Conservation (phyloP, 2,797 vertebrate species). For the Tauraco hartlaubi region DNA sequence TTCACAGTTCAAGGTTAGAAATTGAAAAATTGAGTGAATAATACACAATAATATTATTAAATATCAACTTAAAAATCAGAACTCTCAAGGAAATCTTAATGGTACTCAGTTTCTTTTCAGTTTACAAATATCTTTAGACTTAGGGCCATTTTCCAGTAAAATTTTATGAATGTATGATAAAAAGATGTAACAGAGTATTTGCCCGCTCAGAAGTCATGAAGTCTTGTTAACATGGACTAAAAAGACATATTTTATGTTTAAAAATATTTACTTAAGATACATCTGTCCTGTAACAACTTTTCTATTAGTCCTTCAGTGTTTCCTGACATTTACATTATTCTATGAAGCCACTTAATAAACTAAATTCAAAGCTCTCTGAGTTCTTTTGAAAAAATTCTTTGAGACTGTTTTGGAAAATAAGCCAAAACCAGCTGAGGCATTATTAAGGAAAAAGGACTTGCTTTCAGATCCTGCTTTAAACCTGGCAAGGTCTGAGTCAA, state of each 20-base stretch:
- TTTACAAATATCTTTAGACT: not conserved
- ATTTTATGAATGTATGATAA: not conserved
- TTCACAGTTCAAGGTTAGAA: not conserved
- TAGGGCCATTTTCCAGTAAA: not conserved
- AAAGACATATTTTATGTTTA: not conserved
- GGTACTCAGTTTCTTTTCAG: not conserved
- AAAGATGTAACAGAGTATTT: not conserved
- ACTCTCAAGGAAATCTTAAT: not conserved
- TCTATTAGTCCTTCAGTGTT: not conserved
- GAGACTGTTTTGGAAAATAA: not conserved
- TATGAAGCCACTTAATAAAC: not conserved
- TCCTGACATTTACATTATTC: not conserved
- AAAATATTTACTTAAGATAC: not conserved
- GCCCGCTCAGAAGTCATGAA: not conserved
- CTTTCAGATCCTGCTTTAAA: not conserved
- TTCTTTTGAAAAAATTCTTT: not conserved
- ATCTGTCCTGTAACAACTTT: not conserved
- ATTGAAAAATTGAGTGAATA: not conserved
- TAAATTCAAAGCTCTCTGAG: not conserved
- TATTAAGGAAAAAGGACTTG: not conserved
- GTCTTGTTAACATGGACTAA: not conserved
- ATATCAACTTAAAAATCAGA: not conserved
- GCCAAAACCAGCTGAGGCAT: not conserved
- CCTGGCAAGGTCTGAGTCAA: not conserved
- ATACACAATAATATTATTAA: not conserved